Evolutionary conservation across 1,140 invertebrate species (phyloP).

Genomic region (Yoshiicerus persimilis): DNA sequence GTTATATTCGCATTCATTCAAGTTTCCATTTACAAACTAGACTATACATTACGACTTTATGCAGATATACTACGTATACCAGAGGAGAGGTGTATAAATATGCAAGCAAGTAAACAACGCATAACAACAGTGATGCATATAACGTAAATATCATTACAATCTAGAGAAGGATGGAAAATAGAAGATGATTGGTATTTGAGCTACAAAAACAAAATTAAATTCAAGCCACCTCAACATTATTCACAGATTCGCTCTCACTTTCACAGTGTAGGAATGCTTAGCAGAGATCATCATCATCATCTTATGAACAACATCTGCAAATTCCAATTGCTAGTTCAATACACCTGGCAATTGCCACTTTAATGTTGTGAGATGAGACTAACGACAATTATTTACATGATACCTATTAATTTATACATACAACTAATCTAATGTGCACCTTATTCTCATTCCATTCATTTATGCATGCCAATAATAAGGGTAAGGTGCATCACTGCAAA

Average conservation of each 20-base stretch:
- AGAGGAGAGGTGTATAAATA: neutral
- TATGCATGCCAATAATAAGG: too few relatives aligned
- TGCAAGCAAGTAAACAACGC: neutral
- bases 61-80: neutral
- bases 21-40: neutral
- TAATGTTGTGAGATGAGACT: too few relatives aligned
- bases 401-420: too few relatives aligned
- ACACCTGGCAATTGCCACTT: too few relatives aligned
- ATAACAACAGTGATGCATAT: neutral
- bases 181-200: neutral
- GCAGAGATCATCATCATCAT: neutral
- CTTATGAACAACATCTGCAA: too few relatives aligned
- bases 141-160: neutral
- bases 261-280: neutral
- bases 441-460: too few relatives aligned
- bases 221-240: neutral
- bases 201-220: neutral
- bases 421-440: too few relatives aligned
- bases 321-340: too few relatives aligned
- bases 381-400: too few relatives aligned
- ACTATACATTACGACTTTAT: too few relatives aligned
- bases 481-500: too few relatives aligned
- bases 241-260: neutral
- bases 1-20: neutral
- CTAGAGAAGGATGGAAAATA: neutral